Evolutionary conservation across 1,140 invertebrate genomes (phyloP), one percentile per base, ranked within the genome.

Genomic region (Achroia grisella): DNA sequence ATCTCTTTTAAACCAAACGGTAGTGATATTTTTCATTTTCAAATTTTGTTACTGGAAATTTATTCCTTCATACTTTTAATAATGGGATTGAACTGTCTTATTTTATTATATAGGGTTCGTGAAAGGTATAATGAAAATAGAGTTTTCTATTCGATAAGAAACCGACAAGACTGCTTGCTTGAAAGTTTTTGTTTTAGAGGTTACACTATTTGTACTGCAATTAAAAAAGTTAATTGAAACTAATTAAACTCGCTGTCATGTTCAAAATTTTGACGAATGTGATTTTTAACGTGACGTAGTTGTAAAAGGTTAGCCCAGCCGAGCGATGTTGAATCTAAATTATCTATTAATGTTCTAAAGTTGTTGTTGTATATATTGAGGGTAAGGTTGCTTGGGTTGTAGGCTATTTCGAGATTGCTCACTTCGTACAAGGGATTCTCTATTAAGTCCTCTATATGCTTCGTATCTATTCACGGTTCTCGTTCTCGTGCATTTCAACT

Each of bases 391-490:
- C 73, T 79, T 83, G 64, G 64, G 62, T 48, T 63, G 65, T 77
- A 75, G 67, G 61, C 68, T 73, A 77, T 62, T 73, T 71, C 52
- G 56, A 70, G 64, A 80, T 65, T 79, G 80, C 77, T 84, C 80
- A 84, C 71, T 76, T 77, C 64, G 65, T 78, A 81, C 71, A 81
- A 84, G 72, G 75, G 73, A 78, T 80, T 70, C 70, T 77, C 56
- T 71, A 67, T 67, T 78, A 84, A 79, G 77, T 75, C 77, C 71
- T 81, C 65, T 67, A 72, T 67, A 70, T 71, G 71, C 73, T 81
- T 79, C 60, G 52, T 79, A 65, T 70, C 52, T 71, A 74, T 60
- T 66, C 62, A 63, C 63, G 48, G 60, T 57, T 51, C 50, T 53
- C 46, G 39, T 68, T 65, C 54, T 71, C 56, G 61, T 62, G 36